Evolutionary conservation across 2,113 vertebrate species (phyloP).

Genomic region (Aix galericulata): DNA sequence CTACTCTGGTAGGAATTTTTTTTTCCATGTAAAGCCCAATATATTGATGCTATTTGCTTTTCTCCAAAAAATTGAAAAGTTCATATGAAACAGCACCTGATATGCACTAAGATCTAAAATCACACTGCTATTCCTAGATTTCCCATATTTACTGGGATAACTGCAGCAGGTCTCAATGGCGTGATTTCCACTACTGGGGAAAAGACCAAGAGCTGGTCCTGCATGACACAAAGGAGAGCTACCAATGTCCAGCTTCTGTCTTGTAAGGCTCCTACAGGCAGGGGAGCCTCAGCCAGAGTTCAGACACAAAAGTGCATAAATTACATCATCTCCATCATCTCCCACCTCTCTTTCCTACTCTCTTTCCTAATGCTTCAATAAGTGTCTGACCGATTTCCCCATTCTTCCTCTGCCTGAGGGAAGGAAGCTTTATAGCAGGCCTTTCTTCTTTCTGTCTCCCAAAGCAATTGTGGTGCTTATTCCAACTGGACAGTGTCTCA

Average conservation of each 20-base stretch:
- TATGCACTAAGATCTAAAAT: background rate
- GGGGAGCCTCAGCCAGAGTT: background rate
- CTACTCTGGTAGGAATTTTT: background rate
- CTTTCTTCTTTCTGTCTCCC: background rate
- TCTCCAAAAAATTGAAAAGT: background rate
- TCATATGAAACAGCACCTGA: background rate
- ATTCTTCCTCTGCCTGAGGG: background rate
- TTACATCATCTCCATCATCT: background rate
- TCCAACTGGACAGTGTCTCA: background rate
- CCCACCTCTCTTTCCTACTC: background rate
- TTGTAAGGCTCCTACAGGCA: background rate
- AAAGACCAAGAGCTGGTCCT: background rate
- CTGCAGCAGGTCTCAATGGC: background rate
- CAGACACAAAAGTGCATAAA: rapidly evolving
- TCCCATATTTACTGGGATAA: background rate
- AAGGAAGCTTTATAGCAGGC: background rate
- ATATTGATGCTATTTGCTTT: background rate
- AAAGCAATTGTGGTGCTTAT: background rate
- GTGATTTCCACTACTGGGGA: background rate
- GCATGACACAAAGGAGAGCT: background rate
- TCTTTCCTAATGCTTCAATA: background rate
- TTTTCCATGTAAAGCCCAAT: rapidly evolving
- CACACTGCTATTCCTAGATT: background rate
- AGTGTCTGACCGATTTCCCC: background rate
- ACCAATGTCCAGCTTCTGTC: background rate